phyloP scores from a whole-genome alignment of 2,888 invertebrate species.

The Tupiocoris notatus region DNA sequence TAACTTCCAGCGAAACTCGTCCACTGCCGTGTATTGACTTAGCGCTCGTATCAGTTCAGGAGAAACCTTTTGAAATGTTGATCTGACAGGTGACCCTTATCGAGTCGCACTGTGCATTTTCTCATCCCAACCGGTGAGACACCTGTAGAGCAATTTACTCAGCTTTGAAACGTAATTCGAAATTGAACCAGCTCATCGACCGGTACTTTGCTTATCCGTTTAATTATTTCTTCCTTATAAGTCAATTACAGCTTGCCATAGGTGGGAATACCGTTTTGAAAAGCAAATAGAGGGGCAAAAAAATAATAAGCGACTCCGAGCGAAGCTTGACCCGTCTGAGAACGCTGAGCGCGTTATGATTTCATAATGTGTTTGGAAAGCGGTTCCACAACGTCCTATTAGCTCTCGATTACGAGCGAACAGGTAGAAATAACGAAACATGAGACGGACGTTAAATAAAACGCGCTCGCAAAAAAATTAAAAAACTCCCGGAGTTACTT shows the following conservation, averaged over 20 bases:
- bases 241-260: background rate
- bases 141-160: background rate
- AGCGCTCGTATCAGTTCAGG: too few relatives aligned
- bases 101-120: background rate
- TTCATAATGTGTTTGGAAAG: background rate
- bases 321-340: background rate
- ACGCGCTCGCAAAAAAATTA: too few relatives aligned
- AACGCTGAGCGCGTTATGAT: background rate
- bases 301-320: background rate
- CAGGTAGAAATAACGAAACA: background rate
- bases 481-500: too few relatives aligned
- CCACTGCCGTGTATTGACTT: too few relatives aligned
- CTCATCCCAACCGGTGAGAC: background rate
- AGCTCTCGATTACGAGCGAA: background rate
- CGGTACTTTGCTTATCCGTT: background rate
- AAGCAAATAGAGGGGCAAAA: background rate
- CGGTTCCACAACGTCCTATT: background rate
- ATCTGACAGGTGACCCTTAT: background rate
- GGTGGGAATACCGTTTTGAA: background rate
- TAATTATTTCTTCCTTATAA: background rate
- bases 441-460: background rate
- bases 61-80: background rate
- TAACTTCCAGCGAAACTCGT: too few relatives aligned
- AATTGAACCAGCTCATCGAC: background rate
- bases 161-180: background rate